Percentiles rank a stretch among this genome's conserved stretches.
Conservation (phyloP, 2,888 invertebrate species). For the Creontiades dilutus region DNA sequence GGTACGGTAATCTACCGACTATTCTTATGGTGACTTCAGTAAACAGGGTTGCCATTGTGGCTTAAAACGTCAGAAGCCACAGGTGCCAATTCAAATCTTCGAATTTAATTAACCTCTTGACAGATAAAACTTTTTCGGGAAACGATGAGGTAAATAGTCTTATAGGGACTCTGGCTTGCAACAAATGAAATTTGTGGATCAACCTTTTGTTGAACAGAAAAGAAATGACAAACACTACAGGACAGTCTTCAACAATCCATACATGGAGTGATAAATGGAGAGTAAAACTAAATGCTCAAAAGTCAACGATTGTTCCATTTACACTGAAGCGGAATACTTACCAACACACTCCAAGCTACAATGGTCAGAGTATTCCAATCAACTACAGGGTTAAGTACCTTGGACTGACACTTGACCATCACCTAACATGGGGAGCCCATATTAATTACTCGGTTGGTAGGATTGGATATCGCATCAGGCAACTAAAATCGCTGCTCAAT, state of each 20-base stretch:
- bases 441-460: not conserved
- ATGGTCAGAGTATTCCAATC: not conserved
- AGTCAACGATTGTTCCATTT: conserved; percentile 32
- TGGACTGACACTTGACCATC: not conserved
- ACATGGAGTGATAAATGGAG: conserved; percentile 6
- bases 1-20: no score
- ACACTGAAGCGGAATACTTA: conserved; percentile 1
- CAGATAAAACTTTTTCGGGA: no score
- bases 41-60: no score
- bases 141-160: no score
- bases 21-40: no score
- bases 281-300: conserved; percentile 6
- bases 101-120: no score
- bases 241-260: conserved; percentile 7
- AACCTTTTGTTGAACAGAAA: no score
- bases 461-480: not conserved
- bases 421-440: conserved; percentile 27
- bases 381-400: not conserved
- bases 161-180: no score
- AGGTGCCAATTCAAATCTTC: no score
- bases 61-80: no score
- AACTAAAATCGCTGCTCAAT: conserved; percentile 26
- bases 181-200: no score
- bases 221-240: no score
- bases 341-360: not conserved